Conservation (phyloP, 2,888 invertebrate genomes). For the Heliconius hortense region DNA sequence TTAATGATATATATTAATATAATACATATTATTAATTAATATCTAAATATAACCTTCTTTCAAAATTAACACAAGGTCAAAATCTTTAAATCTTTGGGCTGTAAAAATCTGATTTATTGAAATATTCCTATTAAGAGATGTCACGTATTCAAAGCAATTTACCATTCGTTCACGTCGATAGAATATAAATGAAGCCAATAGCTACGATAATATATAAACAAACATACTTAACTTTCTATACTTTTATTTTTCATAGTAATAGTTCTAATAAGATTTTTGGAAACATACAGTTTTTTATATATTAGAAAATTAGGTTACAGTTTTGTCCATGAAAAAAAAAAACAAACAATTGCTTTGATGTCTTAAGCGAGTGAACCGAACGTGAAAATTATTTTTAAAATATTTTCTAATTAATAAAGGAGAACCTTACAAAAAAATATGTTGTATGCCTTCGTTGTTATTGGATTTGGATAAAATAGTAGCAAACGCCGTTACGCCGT, state of each 20-base stretch:
- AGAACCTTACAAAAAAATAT: background rate
- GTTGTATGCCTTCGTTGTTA: background rate
- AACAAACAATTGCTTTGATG: background rate
- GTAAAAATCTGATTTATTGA: background rate
- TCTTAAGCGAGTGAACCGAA: background rate
- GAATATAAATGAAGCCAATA: slow-evolving; percentile 21
- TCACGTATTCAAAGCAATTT: slow-evolving; percentile 22
- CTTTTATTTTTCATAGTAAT: background rate
- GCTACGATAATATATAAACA: background rate
- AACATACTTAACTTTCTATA: background rate
- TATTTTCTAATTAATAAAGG: no score
- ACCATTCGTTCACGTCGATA: background rate
- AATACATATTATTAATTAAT: no score
- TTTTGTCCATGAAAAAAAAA: background rate
- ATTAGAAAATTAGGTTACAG: background rate
- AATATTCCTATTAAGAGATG: slow-evolving; percentile 4
- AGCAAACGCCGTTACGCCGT: background rate
- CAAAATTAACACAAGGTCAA: background rate
- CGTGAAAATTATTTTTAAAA: no score
- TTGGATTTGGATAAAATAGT: background rate
- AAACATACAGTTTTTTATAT: no score
- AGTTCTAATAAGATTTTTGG: background rate
- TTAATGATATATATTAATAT: no score
- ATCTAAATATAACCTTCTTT: no score
- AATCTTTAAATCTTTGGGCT: background rate